Conservation (phyloP, 2,888 invertebrate genomes). For the Serripes groenlandicus region DNA sequence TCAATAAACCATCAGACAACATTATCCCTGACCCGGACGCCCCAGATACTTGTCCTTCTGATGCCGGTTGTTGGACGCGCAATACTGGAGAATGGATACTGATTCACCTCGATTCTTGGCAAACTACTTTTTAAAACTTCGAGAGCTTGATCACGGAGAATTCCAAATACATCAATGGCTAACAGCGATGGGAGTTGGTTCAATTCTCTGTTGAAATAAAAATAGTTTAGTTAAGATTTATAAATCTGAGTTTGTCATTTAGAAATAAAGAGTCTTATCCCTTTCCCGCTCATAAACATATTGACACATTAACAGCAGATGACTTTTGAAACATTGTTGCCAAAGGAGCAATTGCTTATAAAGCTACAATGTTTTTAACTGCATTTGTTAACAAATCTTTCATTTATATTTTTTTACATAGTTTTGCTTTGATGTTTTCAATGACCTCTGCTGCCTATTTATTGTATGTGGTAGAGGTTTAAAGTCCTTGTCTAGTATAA, state of each 20-base stretch:
- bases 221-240: too few species aligned
- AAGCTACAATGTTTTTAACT: background rate
- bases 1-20: constrained; percentile 60
- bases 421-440: too few species aligned
- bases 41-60: constrained; percentile 96
- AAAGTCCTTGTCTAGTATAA: too few species aligned
- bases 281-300: too few species aligned
- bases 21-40: constrained; percentile 88
- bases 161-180: constrained; percentile 94
- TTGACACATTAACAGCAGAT: too few species aligned
- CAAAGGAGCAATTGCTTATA: background rate
- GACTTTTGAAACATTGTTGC: background rate
- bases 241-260: too few species aligned
- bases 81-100: constrained; percentile 93
- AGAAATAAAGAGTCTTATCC: too few species aligned
- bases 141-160: constrained; percentile 89
- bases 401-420: too few species aligned
- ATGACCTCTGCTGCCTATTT: too few species aligned
- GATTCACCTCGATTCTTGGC: constrained; percentile 90
- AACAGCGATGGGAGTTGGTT: constrained; percentile 87
- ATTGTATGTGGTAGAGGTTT: too few species aligned
- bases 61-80: constrained; percentile 95
- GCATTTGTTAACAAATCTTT: too few species aligned
- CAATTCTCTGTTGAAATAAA: constrained; percentile 86
- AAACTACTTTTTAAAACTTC: constrained; percentile 88